These are phyloP conservation scores for Philypnodon macrostomus DNA, from an alignment of 2,797 vertebrate genomes.

Conservation along the genomic window DNA sequence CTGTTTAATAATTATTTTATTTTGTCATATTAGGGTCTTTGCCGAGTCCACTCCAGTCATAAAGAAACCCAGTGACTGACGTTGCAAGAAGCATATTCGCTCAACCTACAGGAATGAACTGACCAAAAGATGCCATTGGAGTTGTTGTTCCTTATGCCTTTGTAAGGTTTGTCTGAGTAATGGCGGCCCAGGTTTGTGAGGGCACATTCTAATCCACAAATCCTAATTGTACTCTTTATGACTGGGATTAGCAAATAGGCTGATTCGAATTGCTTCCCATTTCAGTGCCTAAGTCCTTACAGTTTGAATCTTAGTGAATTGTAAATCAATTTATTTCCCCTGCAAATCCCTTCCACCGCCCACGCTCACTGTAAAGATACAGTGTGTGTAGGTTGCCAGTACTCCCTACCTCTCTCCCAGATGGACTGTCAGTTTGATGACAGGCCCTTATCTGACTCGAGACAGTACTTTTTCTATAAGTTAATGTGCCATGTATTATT, in stretches of 20 bases:
- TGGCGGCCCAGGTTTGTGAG: slow-evolving; percentile 8
- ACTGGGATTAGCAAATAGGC: slow-evolving; percentile 13
- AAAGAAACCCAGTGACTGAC: slow-evolving; percentile 68
- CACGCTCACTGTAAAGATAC: slow-evolving; percentile 14
- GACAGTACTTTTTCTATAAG: background rate
- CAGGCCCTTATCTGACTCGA: slow-evolving; percentile 12
- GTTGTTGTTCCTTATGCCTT: slow-evolving; percentile 15
- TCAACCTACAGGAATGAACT: slow-evolving; percentile 19
- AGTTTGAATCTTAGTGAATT: slow-evolving; percentile 34
- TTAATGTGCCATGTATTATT: slow-evolving; percentile 15
- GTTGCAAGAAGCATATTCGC: slow-evolving; percentile 8
- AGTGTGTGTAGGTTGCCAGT: slow-evolving; percentile 13
- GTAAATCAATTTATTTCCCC: slow-evolving; percentile 26
- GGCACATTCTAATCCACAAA: slow-evolving; percentile 21
- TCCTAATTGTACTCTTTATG: slow-evolving; percentile 8
- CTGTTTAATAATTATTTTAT: too few relatives aligned
- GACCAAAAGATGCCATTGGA: slow-evolving; percentile 15
- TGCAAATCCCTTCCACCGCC: slow-evolving; percentile 14
- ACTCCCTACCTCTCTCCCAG: slow-evolving; percentile 52
- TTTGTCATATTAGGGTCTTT: slow-evolving; percentile 59
- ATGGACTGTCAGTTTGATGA: slow-evolving; percentile 20
- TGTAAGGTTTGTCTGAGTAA: slow-evolving; percentile 14
- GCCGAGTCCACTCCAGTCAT: slow-evolving; percentile 65
- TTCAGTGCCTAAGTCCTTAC: slow-evolving; percentile 46
- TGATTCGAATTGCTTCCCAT: slow-evolving; percentile 17